Evolutionary conservation across 1,140 invertebrate genomes (phyloP), one percentile per base, ranked within the genome.

Genomic region (Fopius arisanus): DNA sequence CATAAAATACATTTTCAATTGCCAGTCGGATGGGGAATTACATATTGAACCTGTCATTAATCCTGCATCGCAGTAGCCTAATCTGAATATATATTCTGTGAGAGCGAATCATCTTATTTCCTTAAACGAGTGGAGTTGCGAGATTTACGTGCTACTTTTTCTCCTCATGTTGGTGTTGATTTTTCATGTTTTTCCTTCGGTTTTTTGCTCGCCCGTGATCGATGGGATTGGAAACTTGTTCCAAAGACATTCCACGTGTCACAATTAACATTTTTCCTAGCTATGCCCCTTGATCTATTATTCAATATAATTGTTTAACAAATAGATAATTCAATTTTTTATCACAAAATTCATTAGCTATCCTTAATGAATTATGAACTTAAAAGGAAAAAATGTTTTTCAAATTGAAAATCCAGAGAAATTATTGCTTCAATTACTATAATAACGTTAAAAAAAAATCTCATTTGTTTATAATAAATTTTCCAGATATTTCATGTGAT

Each of bases 1-100:
- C 54, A 59, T 59, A 59, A 59, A 59, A 59, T 26, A 59, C 54
- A 23, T 59, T 59, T 19, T 59, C 54, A 59, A 59, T 59, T 3
- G 23, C 10, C 12, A 59, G 54, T 28, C 23, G 26, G 5, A 59
- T 48, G 6, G 23, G 19, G 23, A 3, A 59, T 59, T 26, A 26
- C 19, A 59, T 23, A 26, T 26, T 21, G 19, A 59, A 28, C 21
- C 54, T 59, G 23, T 59, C 54, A 19, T 23, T 59, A 59, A 59
- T 59, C 19, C 5, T 28, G 54, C 5, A 59, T 26, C 54, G 54
- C 23, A 28, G 54, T 59, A 59, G 54, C 54, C 23, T 28, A 59
- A 59, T 59, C 54, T 59, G 54, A 59, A 59, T 59, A 59, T 59
- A 21, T 59, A 59, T 59, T 59, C 54, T 5, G 54, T 3, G 23